phyloP scores from a whole-genome alignment of 2,888 invertebrate genomes.

The Brachycybe producta region DNA sequence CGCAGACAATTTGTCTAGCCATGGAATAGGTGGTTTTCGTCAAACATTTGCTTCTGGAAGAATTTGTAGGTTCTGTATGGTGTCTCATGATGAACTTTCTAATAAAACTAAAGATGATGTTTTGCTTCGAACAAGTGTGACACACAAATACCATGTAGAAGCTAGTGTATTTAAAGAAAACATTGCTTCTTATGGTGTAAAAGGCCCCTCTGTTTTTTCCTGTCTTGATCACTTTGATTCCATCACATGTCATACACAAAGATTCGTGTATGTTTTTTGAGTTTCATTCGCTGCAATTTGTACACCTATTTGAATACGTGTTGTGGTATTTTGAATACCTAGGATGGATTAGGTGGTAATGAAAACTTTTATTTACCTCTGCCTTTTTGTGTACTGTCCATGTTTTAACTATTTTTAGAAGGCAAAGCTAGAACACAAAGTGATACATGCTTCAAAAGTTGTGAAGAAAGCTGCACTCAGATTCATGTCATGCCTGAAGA shows the following conservation, averaged over 20 bases:
- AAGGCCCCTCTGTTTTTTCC: not conserved
- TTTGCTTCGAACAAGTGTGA: not conserved
- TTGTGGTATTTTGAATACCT: too few species aligned
- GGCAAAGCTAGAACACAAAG: too few species aligned
- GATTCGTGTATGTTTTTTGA: not conserved
- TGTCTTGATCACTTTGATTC: not conserved
- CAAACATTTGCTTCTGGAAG: not conserved
- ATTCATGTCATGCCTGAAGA: too few species aligned
- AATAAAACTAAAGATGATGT: not conserved
- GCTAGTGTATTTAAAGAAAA: too few species aligned
- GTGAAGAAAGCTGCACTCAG: too few species aligned
- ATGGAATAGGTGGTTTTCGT: not conserved
- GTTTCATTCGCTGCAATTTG: too few species aligned
- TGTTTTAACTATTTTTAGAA: too few species aligned
- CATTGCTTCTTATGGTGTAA: conserved; percentile 1
- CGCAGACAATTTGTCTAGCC: not conserved
- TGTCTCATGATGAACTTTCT: not conserved
- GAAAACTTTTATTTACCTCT: too few species aligned
- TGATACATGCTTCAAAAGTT: too few species aligned
- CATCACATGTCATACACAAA: not conserved
- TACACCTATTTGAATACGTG: too few species aligned
- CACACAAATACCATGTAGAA: not conserved
- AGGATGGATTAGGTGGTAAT: too few species aligned
- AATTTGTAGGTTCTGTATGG: not conserved
- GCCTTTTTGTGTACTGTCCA: too few species aligned